Conservation (phyloP, 2,113 vertebrate species). For the Xenus cinereus region DNA sequence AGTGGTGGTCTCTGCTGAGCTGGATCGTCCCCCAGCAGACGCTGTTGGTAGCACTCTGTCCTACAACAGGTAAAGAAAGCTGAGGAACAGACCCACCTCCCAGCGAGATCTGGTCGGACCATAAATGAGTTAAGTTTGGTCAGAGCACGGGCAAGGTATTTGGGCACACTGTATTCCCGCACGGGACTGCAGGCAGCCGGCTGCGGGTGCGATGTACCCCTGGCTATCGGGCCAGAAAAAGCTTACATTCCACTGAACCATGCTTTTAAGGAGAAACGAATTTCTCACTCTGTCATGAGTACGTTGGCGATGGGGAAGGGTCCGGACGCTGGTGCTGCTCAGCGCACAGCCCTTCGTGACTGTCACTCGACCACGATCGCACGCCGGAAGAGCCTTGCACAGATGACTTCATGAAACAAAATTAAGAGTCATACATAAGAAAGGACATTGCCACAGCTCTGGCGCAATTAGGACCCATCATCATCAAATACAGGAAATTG, state of each 20-base stretch:
- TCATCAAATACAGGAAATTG: slow-evolving; percentile 79
- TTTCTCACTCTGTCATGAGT: no score
- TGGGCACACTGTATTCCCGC: fast-evolving
- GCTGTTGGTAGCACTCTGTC: fast-evolving
- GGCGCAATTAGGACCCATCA: slow-evolving; percentile 76
- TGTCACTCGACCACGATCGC: background rate
- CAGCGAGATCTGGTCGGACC: background rate
- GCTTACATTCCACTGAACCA: fast-evolving
- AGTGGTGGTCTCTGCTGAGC: background rate
- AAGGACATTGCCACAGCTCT: slow-evolving; percentile 74
- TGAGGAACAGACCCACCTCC: background rate
- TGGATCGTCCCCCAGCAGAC: background rate
- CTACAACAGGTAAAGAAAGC: background rate
- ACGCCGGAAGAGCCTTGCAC: slow-evolving; percentile 50
- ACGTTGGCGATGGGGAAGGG: fast-evolving
- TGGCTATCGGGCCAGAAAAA: background rate
- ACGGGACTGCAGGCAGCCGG: fast-evolving
- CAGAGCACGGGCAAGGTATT: background rate
- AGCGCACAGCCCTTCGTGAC: slow-evolving; percentile 12
- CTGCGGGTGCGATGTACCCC: fast-evolving
- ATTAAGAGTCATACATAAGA: slow-evolving; percentile 69
- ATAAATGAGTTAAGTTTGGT: background rate
- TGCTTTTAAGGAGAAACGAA: background rate
- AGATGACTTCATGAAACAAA: slow-evolving; percentile 64
- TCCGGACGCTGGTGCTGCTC: background rate